A percentile compares a stretch with the other conserved stretches of the same genome.
phyloP scores from a whole-genome alignment of 2,888 invertebrate species.

The Himalopsyche anomala region DNA sequence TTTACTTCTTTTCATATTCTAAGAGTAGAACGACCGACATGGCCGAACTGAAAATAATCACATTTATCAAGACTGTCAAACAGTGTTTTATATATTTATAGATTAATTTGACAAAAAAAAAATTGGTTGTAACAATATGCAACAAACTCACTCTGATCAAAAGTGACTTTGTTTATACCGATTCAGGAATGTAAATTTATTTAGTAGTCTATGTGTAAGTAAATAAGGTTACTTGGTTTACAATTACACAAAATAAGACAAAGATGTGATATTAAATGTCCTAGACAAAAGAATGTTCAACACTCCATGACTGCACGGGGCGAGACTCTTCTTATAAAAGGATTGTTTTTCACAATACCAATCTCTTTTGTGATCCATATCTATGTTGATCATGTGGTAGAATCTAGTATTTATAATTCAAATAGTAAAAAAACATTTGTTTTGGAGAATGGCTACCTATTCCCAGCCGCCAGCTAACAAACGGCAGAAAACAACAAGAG shows the following conservation, averaged over 20 bases:
- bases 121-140: no score
- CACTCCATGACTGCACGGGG: slow-evolving; percentile 9
- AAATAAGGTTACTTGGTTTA: slow-evolving; percentile 4
- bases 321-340: slow-evolving; percentile 51
- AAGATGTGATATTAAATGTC: neutral
- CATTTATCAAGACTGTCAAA: no score
- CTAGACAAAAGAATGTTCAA: neutral
- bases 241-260: neutral
- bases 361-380: slow-evolving; percentile 7
- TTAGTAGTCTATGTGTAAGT: neutral
- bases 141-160: no score
- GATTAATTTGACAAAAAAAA: no score
- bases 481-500: slow-evolving; percentile 66
- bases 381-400: neutral
- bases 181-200: no score
- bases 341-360: neutral
- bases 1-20: no score
- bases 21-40: no score
- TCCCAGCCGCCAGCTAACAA: slow-evolving; percentile 66
- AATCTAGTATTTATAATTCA: neutral
- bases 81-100: no score
- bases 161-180: no score
- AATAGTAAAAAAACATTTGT: neutral
- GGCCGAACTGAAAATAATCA: no score
- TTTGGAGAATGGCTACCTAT: slow-evolving; percentile 63